phyloP scores from a whole-genome alignment of 2,113 vertebrate genomes.

The Cebidichthys violaceus region DNA sequence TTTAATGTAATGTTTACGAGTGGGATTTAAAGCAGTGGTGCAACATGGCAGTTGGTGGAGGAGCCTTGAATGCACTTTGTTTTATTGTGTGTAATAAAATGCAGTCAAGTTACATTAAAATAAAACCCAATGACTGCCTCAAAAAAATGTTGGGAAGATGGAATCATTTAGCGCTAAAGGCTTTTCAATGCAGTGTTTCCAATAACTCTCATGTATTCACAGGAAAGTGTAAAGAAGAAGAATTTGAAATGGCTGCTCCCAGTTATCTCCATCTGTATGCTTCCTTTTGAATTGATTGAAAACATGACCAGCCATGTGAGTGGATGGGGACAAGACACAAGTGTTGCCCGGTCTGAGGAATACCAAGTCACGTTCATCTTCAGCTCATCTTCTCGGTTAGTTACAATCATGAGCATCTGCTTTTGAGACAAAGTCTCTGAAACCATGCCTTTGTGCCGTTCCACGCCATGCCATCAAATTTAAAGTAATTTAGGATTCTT shows the following conservation, averaged over 20 bases:
- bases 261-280: conserved; percentile 21
- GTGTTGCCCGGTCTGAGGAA: neutral
- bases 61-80: conserved; percentile 29
- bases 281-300: conserved; percentile 15
- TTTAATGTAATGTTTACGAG: conserved; percentile 56
- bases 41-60: conserved; percentile 16
- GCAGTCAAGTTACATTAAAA: conserved; percentile 42
- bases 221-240: conserved; percentile 7
- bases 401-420: conserved; percentile 2
- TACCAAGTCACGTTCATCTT: neutral
- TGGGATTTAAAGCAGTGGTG: conserved; percentile 31
- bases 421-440: neutral
- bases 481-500: conserved; percentile 1
- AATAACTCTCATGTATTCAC: conserved; percentile 30
- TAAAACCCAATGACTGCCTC: conserved; percentile 50
- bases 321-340: neutral
- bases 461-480: neutral
- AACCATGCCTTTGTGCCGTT: neutral
- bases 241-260: neutral
- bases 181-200: conserved; percentile 43
- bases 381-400: neutral
- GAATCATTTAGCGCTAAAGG: conserved; percentile 29
- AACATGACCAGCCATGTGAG: neutral
- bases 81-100: conserved; percentile 65
- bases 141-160: conserved; percentile 42